phyloP scores from a whole-genome alignment of 37 sponge, comb jelly and placozoan species.

The Beroe forskalii region DNA sequence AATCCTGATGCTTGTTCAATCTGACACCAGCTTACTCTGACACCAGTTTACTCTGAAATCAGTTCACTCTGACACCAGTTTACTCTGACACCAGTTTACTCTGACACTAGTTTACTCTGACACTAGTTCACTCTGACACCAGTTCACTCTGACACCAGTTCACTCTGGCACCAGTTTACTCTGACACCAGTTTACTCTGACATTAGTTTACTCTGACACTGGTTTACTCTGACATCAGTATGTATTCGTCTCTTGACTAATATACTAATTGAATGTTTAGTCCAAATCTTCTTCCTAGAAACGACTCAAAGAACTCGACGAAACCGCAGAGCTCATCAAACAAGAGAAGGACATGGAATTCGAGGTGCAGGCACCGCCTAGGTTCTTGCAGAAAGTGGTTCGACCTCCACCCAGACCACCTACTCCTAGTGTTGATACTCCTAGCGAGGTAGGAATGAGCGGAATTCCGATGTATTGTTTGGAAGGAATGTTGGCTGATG shows the following conservation, averaged over 20 bases:
- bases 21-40: not conserved
- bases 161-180: too few species aligned
- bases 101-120: too few species aligned
- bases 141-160: not conserved
- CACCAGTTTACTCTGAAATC: not conserved
- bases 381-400: conserved; percentile 84
- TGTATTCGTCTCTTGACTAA: not conserved
- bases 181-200: not conserved
- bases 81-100: not conserved
- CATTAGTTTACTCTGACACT: too few species aligned
- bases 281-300: not conserved
- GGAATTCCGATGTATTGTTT: not conserved
- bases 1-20: too few species aligned
- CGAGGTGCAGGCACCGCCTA: conserved; percentile 68
- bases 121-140: not conserved
- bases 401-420: conserved; percentile 91
- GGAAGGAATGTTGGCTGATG: not conserved
- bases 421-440: conserved; percentile 78
- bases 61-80: too few species aligned
- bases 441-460: conserved; percentile 57
- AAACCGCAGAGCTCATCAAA: conserved; percentile 38
- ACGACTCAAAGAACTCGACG: conserved; percentile 41
- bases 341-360: conserved; percentile 52
- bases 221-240: too few species aligned
- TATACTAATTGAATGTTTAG: not conserved